Base-by-base conservation (phyloP, 2,888 invertebrate genomes). In the Mystacides longicornis region DNA sequence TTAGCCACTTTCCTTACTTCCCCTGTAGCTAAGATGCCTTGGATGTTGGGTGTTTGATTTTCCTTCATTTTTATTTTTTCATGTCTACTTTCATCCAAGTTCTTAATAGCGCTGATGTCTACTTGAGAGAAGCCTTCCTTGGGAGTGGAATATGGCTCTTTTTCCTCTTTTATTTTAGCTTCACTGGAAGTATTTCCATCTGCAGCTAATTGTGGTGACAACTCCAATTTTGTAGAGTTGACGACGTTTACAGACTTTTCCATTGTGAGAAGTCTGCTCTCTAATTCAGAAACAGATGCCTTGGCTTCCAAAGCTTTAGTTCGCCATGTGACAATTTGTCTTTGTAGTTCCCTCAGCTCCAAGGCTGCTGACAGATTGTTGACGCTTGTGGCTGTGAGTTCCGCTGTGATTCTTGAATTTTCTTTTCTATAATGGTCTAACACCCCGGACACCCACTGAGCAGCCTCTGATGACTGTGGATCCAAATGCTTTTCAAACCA, bases 381-480 rank as follows among this genome's bases (percentile, higher is more conserved):
- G 14, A 62, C 60, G 22, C 62, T 62, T 27, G 47, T 51, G 1
- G 58, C 59, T 1, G 56, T 45, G 16, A 61, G 53, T 7, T 60
- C 59, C 23, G 42, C 31, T n/a, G 48, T 56, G 4, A 61, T 43
- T 21, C 58, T 47, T 19, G 43, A 46, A 47, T 59, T 59, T 47
- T 61, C 59, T 22, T 60, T 58, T 49, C 61, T 60, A 27, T 60
- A 59, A 53, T 77, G 74, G 1, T 73, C 69, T 55, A 77, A 54
- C 1, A 77, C 73, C 0, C 70, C 75, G 0, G 74, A 69, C 54
- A 77, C 67, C 76, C 76, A 76, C 48, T 71, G 72, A 2, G 67
- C 67, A 0, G 68, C 67, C 49, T 60, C 53, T n/a, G 60, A 60
- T 2, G 60, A 57, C 1, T 67, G 64, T 1, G 72, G 68, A 43